Evolutionary conservation across 1,140 invertebrate species (phyloP), one percentile per base, ranked within the genome.

Genomic region (Saccostrea cuccullata): DNA sequence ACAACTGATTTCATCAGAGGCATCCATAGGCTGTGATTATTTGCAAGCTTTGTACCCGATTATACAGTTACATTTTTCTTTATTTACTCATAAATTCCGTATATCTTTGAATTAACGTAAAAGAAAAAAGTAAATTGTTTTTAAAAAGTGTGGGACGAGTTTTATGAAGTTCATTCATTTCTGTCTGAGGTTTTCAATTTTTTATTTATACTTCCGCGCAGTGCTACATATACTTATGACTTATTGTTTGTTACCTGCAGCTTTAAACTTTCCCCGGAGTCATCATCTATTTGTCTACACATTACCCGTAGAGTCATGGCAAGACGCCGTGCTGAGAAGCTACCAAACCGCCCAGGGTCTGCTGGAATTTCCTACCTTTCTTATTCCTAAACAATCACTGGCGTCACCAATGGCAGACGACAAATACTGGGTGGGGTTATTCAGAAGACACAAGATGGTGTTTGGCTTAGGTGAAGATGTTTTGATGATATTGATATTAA

Each of bases 361-460:
- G 15, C 70, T 77, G 9, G 70, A 77, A 12, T 77, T 77, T 17
- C 26, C 12, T 36, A 36, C 23, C 0, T 77, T 77, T 40, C 70
- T 77, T 77, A 26, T 77, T 6, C 11, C 26, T 26, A 77, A 12
- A 77, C 70, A 77, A 11, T 77, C 70, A 30, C 15, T 77, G 30
- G 0, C 12, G 3, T 9, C 70, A 77, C 70, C 70, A 26, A 77
- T 77, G 26, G 70, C 30, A 36, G 70, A 36, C 30, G 70, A 77
- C 30, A 77, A 77, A 77, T 77, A 77, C 70, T 77, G 70, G 70
- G 70, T 77, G 23, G 70, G 70, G 11, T 26, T 77, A 15, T 77
- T 77, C 26, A 26, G 70, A 77, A 36, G 70, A 36, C 70, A 77
- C 26, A 26, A 77, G 30, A 36, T 77, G 70, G 26, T 13, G 23